Conservation (phyloP, 1,140 invertebrate species). For the Panonychus citri region DNA sequence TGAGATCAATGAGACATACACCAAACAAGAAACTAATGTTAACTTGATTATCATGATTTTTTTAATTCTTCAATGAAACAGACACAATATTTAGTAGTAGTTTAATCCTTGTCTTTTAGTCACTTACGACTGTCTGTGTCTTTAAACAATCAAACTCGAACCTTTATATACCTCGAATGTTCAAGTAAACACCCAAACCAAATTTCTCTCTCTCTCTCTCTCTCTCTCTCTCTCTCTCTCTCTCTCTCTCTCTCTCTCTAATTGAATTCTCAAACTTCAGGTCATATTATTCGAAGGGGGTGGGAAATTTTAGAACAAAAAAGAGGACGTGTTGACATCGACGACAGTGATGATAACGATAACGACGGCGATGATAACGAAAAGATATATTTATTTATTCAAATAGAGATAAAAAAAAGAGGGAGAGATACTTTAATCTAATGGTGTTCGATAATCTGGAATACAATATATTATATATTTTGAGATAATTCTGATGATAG, state of each 20-base stretch:
- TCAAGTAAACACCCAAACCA: not conserved
- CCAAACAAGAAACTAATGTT: not conserved
- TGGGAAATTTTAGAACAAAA: too few species aligned
- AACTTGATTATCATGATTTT: not conserved
- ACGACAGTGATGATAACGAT: too few species aligned
- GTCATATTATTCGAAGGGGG: too few species aligned
- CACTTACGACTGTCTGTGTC: not conserved
- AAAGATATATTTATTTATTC: too few species aligned
- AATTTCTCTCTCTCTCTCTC: not conserved
- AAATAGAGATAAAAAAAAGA: too few species aligned
- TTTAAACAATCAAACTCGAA: not conserved
- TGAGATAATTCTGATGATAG: too few species aligned
- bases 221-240: not conserved
- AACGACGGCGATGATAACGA: too few species aligned
- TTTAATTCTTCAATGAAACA: not conserved
- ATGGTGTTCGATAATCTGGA: too few species aligned
- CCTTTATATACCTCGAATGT: not conserved
- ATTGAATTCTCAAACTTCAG: not conserved
- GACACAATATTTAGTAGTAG: not conserved
- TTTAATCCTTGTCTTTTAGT: not conserved
- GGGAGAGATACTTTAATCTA: too few species aligned
- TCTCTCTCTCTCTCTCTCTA: not conserved
- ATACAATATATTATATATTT: too few species aligned
- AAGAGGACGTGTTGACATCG: too few species aligned
- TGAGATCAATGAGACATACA: not conserved